Base-by-base conservation (phyloP, 2,888 invertebrate genomes). In the Lithophane ornitopus region DNA sequence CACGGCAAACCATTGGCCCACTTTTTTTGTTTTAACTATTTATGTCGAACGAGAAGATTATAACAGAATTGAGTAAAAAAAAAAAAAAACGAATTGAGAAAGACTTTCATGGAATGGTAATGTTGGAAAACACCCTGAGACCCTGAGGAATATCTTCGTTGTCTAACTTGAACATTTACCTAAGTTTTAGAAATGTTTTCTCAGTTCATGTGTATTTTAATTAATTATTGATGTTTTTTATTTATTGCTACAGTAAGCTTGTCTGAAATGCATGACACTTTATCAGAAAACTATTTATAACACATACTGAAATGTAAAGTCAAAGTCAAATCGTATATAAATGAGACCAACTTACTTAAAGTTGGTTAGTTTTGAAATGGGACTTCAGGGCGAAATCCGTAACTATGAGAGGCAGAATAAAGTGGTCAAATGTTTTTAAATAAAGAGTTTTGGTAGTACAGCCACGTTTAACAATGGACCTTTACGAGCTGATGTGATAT, bases 401-500 rank as follows among this genome's bases (percentile, higher is more conserved):
- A 39, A n/a, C n/a, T 16, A 62, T 39, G n/a, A n/a, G 16, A n/a
- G 41, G 9, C 9, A 63, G 26, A 26, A 19, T 7, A 16, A 41
- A 11, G 1, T 44, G 6, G 26, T 63, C 2, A 39, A 19, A 63
- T 26, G 11, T 41, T 63, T 41, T 44, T 26, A 19, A 26, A 41
- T 46, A 46, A 46, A 22, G 14, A 44, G 16, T n/a, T 34, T 67
- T 49, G 66, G 34, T 11, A 49, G 34, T n/a, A 34, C 6, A 34
- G 14, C 75, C n/a, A 49, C 46, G 54, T 54, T 61, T 28, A 26
- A 68, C 28, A 56, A 62, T 68, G 9, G 28, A 22, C 49, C 28
- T 77, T 49, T 62, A 56, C 63, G 70, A 70, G n/a, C 19, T 41
- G 46, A 46, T 67, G 46, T 77, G 61, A 49, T 26, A 78, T 54